Percentiles rank a stretch among this genome's conserved stretches.
These are phyloP conservation scores for Urocolius indicus DNA, from an alignment of 2,113 vertebrate genomes.

Conservation along the genomic window DNA sequence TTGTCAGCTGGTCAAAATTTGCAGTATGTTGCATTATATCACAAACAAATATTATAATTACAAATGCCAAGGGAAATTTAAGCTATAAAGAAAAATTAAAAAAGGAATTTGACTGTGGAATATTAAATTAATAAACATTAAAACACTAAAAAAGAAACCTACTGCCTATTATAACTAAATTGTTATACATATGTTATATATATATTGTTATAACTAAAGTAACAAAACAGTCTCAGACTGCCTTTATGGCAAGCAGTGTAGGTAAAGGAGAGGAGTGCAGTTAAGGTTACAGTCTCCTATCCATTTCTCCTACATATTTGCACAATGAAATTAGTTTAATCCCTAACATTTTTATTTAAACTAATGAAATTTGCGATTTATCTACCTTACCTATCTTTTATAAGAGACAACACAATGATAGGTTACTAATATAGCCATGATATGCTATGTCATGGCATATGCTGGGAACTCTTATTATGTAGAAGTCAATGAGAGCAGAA, in stretches of 20 bases:
- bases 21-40: slow-evolving; percentile 33
- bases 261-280: background rate
- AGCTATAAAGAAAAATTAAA: slow-evolving; percentile 36
- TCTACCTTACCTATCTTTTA: background rate
- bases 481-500: slow-evolving; percentile 17
- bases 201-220: slow-evolving; percentile 48
- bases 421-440: background rate
- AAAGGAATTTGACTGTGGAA: slow-evolving; percentile 38
- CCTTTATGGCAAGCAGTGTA: slow-evolving; percentile 18
- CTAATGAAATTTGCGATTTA: background rate
- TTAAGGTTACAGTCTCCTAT: background rate
- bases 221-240: slow-evolving; percentile 37
- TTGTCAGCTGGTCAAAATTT: slow-evolving; percentile 19
- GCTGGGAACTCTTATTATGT: slow-evolving; percentile 12
- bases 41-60: slow-evolving; percentile 51
- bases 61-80: slow-evolving; percentile 64
- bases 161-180: slow-evolving; percentile 51
- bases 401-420: background rate
- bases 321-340: background rate
- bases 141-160: slow-evolving; percentile 28
- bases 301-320: background rate
- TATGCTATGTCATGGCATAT: background rate
- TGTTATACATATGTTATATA: too few relatives aligned
- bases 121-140: slow-evolving; percentile 72
- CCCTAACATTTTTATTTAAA: slow-evolving; percentile 12